Conservation (phyloP, 2,113 vertebrate genomes). For the Tichodroma muraria region DNA sequence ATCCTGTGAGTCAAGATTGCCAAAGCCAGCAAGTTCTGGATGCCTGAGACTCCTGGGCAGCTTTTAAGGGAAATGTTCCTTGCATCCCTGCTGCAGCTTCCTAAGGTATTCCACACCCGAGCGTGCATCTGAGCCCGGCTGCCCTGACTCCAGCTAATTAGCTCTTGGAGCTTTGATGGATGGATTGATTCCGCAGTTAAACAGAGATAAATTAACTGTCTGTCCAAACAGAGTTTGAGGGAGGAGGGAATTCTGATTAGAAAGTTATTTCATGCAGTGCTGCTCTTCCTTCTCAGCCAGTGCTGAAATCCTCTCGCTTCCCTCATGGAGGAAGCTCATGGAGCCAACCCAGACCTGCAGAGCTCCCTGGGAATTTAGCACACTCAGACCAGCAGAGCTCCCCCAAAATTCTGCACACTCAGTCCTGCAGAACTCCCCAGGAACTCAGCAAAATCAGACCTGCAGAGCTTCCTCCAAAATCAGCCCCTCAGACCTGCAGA, state of each 20-base stretch:
- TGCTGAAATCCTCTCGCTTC: neutral
- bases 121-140: neutral
- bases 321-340: rapidly evolving
- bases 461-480: rapidly evolving
- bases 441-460: neutral
- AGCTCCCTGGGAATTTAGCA: neutral
- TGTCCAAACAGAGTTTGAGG: slow-evolving; percentile 45
- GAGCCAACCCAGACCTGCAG: neutral
- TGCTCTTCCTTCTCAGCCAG: slow-evolving; percentile 19
- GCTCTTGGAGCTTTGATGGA: slow-evolving; percentile 60
- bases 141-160: slow-evolving; percentile 50
- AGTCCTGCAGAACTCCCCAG: rapidly evolving
- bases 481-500: neutral
- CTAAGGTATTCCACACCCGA: neutral
- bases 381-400: neutral
- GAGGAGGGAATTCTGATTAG: slow-evolving; percentile 58
- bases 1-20: rapidly evolving
- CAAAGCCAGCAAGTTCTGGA: neutral
- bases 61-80: neutral
- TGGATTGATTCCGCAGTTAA: slow-evolving; percentile 62
- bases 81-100: neutral
- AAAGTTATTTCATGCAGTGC: slow-evolving; percentile 49
- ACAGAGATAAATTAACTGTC: slow-evolving; percentile 70
- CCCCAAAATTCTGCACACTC: rapidly evolving
- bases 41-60: neutral